These are phyloP conservation scores for Ibidorhyncha struthersii DNA, from an alignment of 2,113 vertebrate genomes.

Conservation along the genomic window DNA sequence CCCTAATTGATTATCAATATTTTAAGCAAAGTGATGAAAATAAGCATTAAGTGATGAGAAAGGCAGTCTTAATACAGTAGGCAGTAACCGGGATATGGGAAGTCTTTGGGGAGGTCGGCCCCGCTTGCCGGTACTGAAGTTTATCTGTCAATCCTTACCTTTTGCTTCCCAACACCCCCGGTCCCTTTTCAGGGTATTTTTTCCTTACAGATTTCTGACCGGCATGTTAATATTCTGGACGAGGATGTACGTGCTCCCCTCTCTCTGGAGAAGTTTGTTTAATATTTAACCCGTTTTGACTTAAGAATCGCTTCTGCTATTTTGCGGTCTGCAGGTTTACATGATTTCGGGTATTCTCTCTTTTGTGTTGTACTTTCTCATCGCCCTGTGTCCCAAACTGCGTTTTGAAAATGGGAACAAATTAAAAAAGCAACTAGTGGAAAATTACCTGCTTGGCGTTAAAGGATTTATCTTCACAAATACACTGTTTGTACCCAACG, in stretches of 20 bases:
- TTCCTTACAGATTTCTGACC: constrained; percentile 30
- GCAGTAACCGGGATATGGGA: constrained; percentile 71
- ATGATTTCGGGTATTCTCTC: fast-evolving
- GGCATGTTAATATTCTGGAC: constrained; percentile 49
- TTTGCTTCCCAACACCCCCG: constrained; percentile 53
- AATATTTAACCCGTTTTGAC: constrained; percentile 55
- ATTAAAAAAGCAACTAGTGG: neutral
- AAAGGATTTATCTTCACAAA: neutral
- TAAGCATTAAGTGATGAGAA: constrained; percentile 98
- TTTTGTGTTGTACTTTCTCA: neutral
- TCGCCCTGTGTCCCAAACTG: neutral
- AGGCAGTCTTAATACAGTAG: constrained; percentile 86
- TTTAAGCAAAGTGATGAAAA: constrained; percentile 99
- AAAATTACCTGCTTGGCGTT: fast-evolving
- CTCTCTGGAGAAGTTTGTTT: constrained; percentile 49
- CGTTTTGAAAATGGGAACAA: fast-evolving
- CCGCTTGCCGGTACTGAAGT: constrained; percentile 49
- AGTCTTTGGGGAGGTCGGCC: constrained; percentile 70
- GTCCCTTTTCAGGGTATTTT: constrained; percentile 38
- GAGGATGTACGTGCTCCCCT: neutral
- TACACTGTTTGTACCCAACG: fast-evolving
- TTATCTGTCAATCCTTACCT: constrained; percentile 66
- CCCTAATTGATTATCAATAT: constrained; percentile 99
- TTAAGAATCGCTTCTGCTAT: neutral
- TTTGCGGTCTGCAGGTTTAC: neutral